Evolutionary conservation across 2,888 invertebrate genomes (phyloP).

Genomic region (Tinea semifulvella): DNA sequence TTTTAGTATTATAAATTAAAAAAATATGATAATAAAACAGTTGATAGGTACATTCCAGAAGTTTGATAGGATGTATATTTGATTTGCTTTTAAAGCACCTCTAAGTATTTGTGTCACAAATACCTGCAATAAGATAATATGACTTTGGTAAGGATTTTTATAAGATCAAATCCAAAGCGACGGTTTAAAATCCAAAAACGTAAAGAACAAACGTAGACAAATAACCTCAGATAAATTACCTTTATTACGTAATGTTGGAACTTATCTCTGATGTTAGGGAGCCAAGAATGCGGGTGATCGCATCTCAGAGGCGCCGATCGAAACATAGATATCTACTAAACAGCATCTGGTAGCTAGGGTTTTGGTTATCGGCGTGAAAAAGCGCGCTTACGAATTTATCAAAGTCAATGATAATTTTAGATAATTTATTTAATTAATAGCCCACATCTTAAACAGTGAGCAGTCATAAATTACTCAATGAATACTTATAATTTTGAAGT

Average conservation of each 20-base stretch:
- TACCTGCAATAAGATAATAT: too few relatives aligned
- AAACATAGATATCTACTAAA: slow-evolving; percentile 34
- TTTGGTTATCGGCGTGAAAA: slow-evolving; percentile 45
- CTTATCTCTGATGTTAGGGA: slow-evolving; percentile 38
- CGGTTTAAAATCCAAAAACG: too few relatives aligned
- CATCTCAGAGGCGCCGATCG: slow-evolving; percentile 37
- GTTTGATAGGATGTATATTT: too few relatives aligned
- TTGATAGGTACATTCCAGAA: too few relatives aligned
- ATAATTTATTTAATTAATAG: slow-evolving; percentile 39
- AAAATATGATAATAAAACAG: too few relatives aligned
- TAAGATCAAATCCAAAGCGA: too few relatives aligned
- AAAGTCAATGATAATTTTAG: slow-evolving; percentile 50
- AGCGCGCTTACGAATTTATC: slow-evolving; percentile 45
- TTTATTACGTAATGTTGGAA: slow-evolving; percentile 37
- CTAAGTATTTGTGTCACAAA: too few relatives aligned
- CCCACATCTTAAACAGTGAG: slow-evolving; percentile 39
- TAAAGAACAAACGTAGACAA: slow-evolving; percentile 6
- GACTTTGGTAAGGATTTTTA: too few relatives aligned
- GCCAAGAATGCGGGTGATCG: slow-evolving; percentile 38
- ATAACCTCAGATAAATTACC: slow-evolving; percentile 12
- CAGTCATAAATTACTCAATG: slow-evolving; percentile 31
- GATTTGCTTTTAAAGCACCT: too few relatives aligned
- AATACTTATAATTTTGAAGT: background rate
- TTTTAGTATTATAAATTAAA: too few relatives aligned
- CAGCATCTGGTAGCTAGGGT: slow-evolving; percentile 47